These are phyloP conservation scores for Mustelus asterias DNA, from an alignment of 2,113 vertebrate species.

Conservation along the genomic window DNA sequence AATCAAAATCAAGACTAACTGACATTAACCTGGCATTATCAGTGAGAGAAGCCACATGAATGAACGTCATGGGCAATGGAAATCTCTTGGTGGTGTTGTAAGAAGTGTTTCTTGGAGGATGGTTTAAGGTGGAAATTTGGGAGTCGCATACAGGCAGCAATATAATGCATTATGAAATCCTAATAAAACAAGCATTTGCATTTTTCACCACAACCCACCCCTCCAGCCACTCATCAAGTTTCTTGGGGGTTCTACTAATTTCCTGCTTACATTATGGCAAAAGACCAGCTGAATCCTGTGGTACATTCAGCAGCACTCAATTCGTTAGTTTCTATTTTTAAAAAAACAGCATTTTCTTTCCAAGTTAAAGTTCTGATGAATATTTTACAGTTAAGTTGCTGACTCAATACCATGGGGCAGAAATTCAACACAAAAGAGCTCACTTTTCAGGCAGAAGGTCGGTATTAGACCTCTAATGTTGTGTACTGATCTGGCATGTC, in stretches of 20 bases:
- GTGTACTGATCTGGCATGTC: not conserved
- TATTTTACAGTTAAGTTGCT: not conserved
- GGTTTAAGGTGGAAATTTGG: not conserved
- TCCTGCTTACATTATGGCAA: not conserved
- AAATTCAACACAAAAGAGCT: not conserved
- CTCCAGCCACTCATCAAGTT: not conserved
- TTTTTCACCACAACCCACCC: not conserved
- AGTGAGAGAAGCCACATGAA: conserved; percentile 15
- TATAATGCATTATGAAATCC: not conserved
- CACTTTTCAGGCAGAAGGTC: not conserved
- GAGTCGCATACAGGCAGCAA: not conserved
- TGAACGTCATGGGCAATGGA: not conserved
- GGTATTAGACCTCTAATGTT: not conserved
- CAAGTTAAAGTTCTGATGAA: not conserved
- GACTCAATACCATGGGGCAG: not conserved
- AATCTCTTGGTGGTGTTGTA: conserved; percentile 1
- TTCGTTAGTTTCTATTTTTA: not conserved
- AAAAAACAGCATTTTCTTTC: no score
- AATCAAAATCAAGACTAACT: conserved; percentile 8
- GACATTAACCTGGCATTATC: not conserved
- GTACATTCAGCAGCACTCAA: not conserved
- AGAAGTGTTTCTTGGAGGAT: not conserved
- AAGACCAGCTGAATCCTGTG: not conserved
- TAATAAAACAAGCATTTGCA: not conserved
- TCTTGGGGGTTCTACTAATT: not conserved